A percentile compares a stretch with the other conserved stretches of the same genome.
phyloP scores from a whole-genome alignment of 2,888 invertebrate species.

The Pyrgus malvae region DNA sequence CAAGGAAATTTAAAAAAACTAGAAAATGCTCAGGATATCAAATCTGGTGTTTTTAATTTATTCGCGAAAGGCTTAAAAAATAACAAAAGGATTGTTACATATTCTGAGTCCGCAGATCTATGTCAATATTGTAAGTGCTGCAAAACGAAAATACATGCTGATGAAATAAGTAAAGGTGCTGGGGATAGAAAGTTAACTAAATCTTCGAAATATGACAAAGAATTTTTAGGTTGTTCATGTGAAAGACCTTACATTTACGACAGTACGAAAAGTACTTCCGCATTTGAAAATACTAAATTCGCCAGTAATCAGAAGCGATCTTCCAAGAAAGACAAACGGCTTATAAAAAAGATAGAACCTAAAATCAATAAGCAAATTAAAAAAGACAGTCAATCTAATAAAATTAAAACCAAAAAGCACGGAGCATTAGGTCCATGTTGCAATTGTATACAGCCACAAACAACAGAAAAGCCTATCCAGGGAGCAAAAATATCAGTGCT shows the following conservation, averaged over 20 bases:
- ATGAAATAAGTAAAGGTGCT: constrained; percentile 31
- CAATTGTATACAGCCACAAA: too few relatives aligned
- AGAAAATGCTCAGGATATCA: neutral
- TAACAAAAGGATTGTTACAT: neutral
- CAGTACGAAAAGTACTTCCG: neutral
- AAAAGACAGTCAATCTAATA: too few relatives aligned
- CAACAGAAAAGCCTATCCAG: neutral
- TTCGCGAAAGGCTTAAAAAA: neutral
- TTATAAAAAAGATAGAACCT: too few relatives aligned
- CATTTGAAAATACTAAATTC: too few relatives aligned
- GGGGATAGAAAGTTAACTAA: constrained; percentile 17
- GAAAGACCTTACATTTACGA: neutral
- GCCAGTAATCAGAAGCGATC: too few relatives aligned
- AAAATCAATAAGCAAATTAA: too few relatives aligned
- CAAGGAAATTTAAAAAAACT: neutral
- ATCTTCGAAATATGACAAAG: neutral
- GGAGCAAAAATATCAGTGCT: neutral
- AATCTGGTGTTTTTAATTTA: neutral
- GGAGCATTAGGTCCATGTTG: too few relatives aligned
- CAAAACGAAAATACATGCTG: constrained; percentile 27
- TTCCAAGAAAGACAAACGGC: too few relatives aligned
- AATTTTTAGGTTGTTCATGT: neutral
- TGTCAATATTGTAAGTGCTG: constrained; percentile 31
- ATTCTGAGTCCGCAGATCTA: constrained; percentile 14
- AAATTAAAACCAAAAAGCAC: too few relatives aligned